Evolutionary conservation across 1,140 invertebrate genomes (phyloP), one percentile per base, ranked within the genome.

Genomic region (Brachionus angularis): DNA sequence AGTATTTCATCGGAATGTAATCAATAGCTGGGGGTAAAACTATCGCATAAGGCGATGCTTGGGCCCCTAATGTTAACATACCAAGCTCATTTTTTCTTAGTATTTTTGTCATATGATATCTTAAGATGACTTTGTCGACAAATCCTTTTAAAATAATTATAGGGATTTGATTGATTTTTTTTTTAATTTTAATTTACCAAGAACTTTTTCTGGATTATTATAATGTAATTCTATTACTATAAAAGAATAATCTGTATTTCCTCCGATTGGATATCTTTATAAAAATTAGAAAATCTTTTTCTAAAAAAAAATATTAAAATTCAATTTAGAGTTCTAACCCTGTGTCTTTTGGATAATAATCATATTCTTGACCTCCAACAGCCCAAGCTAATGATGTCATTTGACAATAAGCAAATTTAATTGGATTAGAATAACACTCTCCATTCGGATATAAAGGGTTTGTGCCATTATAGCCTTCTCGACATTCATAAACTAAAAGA

Each of bases 11-110:
- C 0, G 85, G 79, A 78, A 98, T 98, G 1, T 84, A 71, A 0
- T 72, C 23, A 74, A 91, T 87, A 12, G 83, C 79, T 0, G 91
- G 93, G 0, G 96, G 96, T 64, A 98, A 93, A 0, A 92, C 93
- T 91, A 97, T 97, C 16, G 39, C 39, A 16, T 10, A 10, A 10
- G 39, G 39, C 10, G 10, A 10, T 10, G 39, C 39, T 42, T 10
- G 39, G 10, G 16, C 39, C 10, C 39, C 39, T 16, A 42, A 10
- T 10, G 10, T 42, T 16, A 42, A 42, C 39, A 42, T 16, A 10
- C 39, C 39, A 10, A 42, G 39, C 16, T 42, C 39, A 16, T 42
- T 42, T 42, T 16, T 42, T 42, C 16, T 10, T 16, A 42, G 39
- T 16, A 10, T 42, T 16, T 42, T 42, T 10, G 39, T 10, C 39